Base-by-base conservation (phyloP, 2,888 invertebrate genomes). In the Zonitis immaculata region DNA sequence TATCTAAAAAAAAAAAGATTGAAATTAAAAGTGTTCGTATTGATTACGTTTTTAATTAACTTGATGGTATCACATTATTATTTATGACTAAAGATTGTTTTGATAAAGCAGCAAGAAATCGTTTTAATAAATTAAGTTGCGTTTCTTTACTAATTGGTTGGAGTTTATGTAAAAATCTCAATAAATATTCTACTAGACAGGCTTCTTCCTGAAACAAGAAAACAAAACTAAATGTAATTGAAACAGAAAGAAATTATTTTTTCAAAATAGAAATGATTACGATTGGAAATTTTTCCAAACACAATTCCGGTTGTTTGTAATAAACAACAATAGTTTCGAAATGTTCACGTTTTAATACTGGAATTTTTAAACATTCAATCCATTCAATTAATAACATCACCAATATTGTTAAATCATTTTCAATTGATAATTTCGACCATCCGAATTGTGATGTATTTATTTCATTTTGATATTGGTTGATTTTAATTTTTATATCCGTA, bases 311-410 rank as follows among this genome's bases (percentile, higher is more conserved):
- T 58, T 83, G 80, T 42, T 82, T 80, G 11, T 83, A 80, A 54
- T 83, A 73, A 0, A 80, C 79, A 0, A 89, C 84, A 47, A 91
- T 82, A 47, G 79, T 77, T 49, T 85, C 83, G 42, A 90, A 77
- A 68, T 87, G 84, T 47, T 87, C 85, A 20, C 82, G 76, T 58
- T 82, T 81, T 14, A 91, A 70, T 26, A 89, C 76, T 0, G 88
- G 86, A 49, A 79, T 79, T 76, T 86, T 86, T 43, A 91, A 74
- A 16, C 83, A 83, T 68, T 90, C 89, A 48, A 91, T 71, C 91
- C 91, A 91, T 61, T 88, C 85, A 73, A 84, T 87, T 30, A 91
- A 74, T 4, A 91, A 72, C 1, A 81, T 81, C 0, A 84, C 77
- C 32, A 90, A 71, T 14, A 89, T 77, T 8, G 77, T 74, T 2